Evolutionary conservation across 2,797 vertebrate genomes (phyloP).

Genomic region (Tokudaia tokunoshimensis): DNA sequence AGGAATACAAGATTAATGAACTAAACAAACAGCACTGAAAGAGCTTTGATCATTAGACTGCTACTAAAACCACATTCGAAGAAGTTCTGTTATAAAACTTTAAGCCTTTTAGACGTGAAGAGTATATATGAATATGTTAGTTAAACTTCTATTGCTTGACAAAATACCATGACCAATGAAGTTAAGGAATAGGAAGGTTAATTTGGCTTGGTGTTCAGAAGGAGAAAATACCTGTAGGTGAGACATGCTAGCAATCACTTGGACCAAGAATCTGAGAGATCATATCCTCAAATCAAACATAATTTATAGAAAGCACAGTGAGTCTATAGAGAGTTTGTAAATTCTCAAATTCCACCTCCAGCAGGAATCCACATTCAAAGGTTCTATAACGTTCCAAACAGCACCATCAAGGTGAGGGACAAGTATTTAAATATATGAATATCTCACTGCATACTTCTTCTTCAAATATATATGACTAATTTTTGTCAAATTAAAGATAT

Average conservation of each 20-base stretch:
- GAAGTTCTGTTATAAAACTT: background rate
- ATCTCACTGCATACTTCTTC: background rate
- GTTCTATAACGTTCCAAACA: background rate
- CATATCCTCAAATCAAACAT: no score
- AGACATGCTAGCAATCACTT: no score
- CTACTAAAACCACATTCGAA: background rate
- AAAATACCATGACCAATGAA: background rate
- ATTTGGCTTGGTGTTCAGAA: no score
- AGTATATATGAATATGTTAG: background rate
- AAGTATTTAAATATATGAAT: background rate
- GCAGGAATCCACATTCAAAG: no score
- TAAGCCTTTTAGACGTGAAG: background rate
- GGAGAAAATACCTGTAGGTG: no score
- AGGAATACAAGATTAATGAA: background rate
- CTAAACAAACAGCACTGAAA: background rate
- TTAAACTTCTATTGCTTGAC: background rate
- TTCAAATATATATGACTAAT: background rate
- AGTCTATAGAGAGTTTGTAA: no score
- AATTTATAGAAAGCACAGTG: no score
- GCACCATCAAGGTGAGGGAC: background rate
- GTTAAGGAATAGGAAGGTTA: no score
- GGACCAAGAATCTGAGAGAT: no score
- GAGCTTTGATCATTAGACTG: background rate
- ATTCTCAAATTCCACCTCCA: no score
- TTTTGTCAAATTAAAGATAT: background rate